Evolutionary conservation across 2,113 vertebrate genomes (phyloP), one percentile per base, ranked within the genome.

Genomic region (Oncorhynchus mykiss): DNA sequence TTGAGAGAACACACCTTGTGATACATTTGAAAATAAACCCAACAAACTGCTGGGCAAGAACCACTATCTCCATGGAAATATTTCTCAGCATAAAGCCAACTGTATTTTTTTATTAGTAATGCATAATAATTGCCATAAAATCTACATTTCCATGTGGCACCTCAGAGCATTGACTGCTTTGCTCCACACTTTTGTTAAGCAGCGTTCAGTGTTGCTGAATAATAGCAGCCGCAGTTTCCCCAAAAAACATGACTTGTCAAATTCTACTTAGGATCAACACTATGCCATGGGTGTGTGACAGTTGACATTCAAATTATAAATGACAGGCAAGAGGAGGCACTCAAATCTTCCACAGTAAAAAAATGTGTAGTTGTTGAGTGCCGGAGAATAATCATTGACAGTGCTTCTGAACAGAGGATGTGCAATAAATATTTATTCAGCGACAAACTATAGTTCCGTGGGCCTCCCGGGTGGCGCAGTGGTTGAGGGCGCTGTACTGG

Each of bases 301-400:
- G 64, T 67, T 83, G 78, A 86, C 78, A 81, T 81, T 82, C 57
- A 80, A 84, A 84, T 75, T 24, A 79, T 59, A 81, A 84, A 73
- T 82, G 74, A 78, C 72, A 29, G 45, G 39, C 34, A 66, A 79
- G 71, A 74, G 76, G 81, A 39, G 71, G 73, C 72, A 77, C 64
- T 80, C 70, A 84, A 90, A 86, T 84, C 65, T 79, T 72, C 77
- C 74, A 76, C 72, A 79, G 73, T 75, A 78, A 81, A 91, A 91
- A 34, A 84, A 78, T 80, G 71, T 88, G 88, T 81, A 79, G 77
- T 59, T 83, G 77, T 72, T 87, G 73, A 82, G 73, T 27, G 86
- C 78, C 79, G 72, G 70, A 70, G 73, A 67, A 64, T 83, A 80
- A 87, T 88, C 78, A 78, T 70, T 65, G 39, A 72, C 70, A 80